phyloP scores from a whole-genome alignment of 1,140 invertebrate genomes.

The Diploscapter pachys region DNA sequence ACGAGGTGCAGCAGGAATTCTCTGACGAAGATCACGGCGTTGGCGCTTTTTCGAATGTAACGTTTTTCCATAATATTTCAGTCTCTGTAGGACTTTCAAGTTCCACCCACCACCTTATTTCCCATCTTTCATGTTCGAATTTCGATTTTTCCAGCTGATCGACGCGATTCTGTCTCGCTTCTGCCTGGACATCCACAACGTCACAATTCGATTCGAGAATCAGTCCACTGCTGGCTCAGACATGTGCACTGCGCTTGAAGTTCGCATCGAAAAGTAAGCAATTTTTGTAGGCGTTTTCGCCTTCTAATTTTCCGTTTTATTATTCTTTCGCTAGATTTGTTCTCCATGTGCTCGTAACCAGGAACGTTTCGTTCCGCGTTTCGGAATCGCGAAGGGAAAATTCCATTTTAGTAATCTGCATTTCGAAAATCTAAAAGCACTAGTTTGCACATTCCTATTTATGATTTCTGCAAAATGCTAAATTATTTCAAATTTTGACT shows the following conservation, averaged over 20 bases:
- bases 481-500: not conserved
- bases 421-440: no score
- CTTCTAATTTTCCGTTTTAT: no score
- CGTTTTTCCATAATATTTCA: not conserved
- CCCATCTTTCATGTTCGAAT: no score
- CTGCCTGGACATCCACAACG: slow-evolving; percentile 14
- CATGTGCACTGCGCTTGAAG: slow-evolving; percentile 28
- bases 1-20: not conserved
- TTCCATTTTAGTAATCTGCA: no score
- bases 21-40: slow-evolving; percentile 8
- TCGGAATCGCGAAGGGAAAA: no score
- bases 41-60: slow-evolving; percentile 11
- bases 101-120: no score
- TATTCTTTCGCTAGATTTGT: no score
- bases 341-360: no score
- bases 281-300: no score
- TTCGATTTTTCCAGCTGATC: slow-evolving; percentile 14
- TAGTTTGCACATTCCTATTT: no score
- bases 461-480: not conserved
- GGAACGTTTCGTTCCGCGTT: no score
- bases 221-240: slow-evolving; percentile 7
- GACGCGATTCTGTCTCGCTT: slow-evolving; percentile 28
- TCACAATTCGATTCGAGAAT: slow-evolving; percentile 28
- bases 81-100: not conserved
- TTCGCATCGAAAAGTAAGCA: slow-evolving; percentile 11